A percentile compares a stretch with the other conserved stretches of the same genome.
These are phyloP conservation scores for Pangasius djambal DNA, from an alignment of 2,797 vertebrate species.

Conservation along the genomic window DNA sequence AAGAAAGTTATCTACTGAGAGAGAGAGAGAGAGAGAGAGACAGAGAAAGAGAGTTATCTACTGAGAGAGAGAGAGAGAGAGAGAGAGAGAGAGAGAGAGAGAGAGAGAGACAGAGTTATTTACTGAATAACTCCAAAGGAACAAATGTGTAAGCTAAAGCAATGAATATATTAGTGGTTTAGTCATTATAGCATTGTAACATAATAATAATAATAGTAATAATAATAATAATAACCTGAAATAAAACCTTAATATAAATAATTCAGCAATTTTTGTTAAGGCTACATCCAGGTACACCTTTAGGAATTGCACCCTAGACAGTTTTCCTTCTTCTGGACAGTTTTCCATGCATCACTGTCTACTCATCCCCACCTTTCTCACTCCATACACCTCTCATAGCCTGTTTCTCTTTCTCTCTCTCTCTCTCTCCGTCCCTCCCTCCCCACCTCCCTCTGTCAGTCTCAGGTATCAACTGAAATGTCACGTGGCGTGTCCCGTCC, in stretches of 20 bases:
- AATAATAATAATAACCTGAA: neutral
- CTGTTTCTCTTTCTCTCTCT: no score
- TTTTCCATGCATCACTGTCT: neutral
- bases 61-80: no score
- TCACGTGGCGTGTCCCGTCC: neutral
- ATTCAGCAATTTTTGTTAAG: neutral
- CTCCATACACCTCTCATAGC: neutral
- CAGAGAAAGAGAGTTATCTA: no score
- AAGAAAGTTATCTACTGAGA: neutral
- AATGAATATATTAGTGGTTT: neutral
- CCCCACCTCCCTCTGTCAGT: neutral
- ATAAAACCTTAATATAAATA: neutral
- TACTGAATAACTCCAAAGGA: neutral
- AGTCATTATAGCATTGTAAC: neutral
- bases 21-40: no score
- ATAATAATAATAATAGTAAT: no score
- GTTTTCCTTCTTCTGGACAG: neutral
- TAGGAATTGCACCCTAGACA: neutral
- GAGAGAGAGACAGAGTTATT: no score
- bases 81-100: no score
- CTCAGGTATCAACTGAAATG: slow-evolving; percentile 31
- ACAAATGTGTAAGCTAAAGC: neutral
- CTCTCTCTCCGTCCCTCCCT: neutral
- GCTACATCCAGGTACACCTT: neutral
- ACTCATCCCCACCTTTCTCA: neutral